Evolutionary conservation across 2,888 invertebrate species (phyloP), one percentile per base, ranked within the genome.

Genomic region (Nipponacmea schrenckii): DNA sequence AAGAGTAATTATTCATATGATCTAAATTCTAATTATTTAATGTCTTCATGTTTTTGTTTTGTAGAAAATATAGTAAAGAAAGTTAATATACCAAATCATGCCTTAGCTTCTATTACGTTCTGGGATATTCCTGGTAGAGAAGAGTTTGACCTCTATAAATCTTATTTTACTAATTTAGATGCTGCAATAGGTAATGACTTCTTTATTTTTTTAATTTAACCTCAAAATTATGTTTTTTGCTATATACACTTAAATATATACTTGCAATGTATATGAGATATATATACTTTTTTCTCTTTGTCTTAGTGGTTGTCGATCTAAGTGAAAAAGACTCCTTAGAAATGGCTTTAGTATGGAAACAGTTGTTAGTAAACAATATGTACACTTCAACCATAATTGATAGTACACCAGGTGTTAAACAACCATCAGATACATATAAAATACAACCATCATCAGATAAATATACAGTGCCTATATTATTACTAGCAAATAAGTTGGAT

Each of bases 101-200:
- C 81, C 10, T 80, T 85, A 24, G 84, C 84, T 26, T 83, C 85
- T 14, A 71, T 87, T 64, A 83, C 85, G 20, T 69, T 87, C 67
- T 86, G 85, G 86, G 87, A 87, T 68, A 81, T 85, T 8, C 87
- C 87, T 17, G 84, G 85, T 14, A 64, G 80, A 63, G 86, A 87
- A 50, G 86, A 87, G 64, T 83, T 87, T 74, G 85, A 85, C 65
- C 73, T 87, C 17, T 77, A 84, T 67, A 79, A 80, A 50, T 79
- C 83, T 3, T 87, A 87, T 77, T 87, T 84, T 80, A 79, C 79
- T 39, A 80, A 85, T 67, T 75, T 84, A 7, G 87, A 87, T 79
- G 87, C 85, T 56, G 85, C 84, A 7, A 82, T 87, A 67, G 86
- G 87, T 85, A 74, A 70, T 68, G 7, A 5, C 1, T 39, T 50